These are phyloP conservation scores for Eufriesea mexicana DNA, from an alignment of 1,140 invertebrate species.

Conservation along the genomic window DNA sequence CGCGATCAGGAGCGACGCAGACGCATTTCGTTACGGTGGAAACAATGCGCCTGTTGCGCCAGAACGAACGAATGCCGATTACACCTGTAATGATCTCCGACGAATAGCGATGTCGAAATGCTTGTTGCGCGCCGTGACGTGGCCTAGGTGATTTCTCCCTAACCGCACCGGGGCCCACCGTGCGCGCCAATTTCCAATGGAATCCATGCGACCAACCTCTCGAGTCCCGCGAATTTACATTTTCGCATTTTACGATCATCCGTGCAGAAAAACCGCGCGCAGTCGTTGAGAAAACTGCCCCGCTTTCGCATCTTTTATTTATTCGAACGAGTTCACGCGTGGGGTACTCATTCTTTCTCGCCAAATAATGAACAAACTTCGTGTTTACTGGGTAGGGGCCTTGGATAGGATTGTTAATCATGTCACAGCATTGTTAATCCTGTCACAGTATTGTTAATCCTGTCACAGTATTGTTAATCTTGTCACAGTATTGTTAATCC, in stretches of 20 bases:
- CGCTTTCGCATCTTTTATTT: not conserved
- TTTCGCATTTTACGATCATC: not conserved
- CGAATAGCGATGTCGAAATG: slow-evolving; percentile 50
- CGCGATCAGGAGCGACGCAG: slow-evolving; percentile 23
- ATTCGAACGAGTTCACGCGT: not conserved
- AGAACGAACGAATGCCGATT: slow-evolving; percentile 63
- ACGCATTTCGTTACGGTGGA: slow-evolving; percentile 49
- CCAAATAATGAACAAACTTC: too few relatives aligned
- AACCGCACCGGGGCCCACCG: slow-evolving; percentile 14
- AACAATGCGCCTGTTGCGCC: slow-evolving; percentile 64
- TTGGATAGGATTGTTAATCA: too few relatives aligned
- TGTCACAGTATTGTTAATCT: too few relatives aligned
- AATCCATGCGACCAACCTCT: not conserved
- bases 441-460: too few relatives aligned
- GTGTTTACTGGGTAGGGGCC: too few relatives aligned
- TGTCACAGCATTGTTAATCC: too few relatives aligned
- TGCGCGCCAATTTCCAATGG: slow-evolving; percentile 1
- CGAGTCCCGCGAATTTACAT: not conserved
- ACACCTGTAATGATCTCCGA: slow-evolving; percentile 58
- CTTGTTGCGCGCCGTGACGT: slow-evolving; percentile 33
- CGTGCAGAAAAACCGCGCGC: not conserved
- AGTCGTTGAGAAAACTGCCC: not conserved
- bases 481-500: too few relatives aligned
- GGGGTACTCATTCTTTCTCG: too few relatives aligned
- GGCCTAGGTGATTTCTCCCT: slow-evolving; percentile 49